Evolutionary conservation across 2,797 vertebrate genomes (phyloP).

Genomic region (Falco biarmicus): DNA sequence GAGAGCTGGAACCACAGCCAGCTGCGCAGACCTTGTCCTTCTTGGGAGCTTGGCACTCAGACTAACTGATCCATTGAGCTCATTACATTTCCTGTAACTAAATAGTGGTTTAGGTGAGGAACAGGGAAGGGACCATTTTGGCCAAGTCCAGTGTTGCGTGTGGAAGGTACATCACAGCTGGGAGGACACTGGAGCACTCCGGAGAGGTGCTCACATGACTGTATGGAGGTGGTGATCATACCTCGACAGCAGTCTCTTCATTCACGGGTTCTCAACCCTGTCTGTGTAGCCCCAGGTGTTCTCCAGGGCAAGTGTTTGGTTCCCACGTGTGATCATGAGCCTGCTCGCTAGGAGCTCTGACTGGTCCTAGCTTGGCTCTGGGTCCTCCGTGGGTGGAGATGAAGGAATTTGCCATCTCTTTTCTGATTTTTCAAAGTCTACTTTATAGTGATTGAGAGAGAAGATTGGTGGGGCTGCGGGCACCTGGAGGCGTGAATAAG

Average conservation of each 20-base stretch:
- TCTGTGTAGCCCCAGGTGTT: neutral
- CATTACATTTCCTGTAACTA: neutral
- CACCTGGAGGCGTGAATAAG: neutral
- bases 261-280: neutral
- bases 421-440: neutral
- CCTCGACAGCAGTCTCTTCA: neutral
- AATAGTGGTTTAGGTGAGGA: neutral
- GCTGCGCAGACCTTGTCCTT: neutral
- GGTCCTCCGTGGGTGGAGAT: neutral
- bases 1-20: neutral
- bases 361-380: neutral
- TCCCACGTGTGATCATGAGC: fast-evolving
- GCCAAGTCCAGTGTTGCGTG: neutral
- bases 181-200: neutral
- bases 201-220: neutral
- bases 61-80: neutral
- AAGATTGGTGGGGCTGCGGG: neutral
- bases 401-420: neutral
- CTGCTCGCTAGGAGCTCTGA: fast-evolving
- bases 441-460: neutral
- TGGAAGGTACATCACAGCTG: neutral
- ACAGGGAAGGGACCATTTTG: neutral
- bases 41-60: neutral
- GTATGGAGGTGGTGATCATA: fast-evolving
- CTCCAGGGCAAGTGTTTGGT: neutral